These are phyloP conservation scores for Leptobrachium leishanense DNA, from an alignment of 2,113 vertebrate species.

Conservation along the genomic window DNA sequence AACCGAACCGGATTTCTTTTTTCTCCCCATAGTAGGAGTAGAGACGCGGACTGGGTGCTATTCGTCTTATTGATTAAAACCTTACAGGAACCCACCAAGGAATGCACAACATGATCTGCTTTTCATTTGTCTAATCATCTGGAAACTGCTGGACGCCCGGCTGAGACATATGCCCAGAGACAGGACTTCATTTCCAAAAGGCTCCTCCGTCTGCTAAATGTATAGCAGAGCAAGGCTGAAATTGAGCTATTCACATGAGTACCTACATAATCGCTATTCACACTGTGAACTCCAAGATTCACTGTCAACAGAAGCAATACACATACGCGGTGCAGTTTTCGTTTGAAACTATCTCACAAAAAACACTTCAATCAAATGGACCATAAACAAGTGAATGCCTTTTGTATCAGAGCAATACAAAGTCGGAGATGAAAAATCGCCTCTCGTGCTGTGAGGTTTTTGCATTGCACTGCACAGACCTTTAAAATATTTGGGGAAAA, in stretches of 20 bases:
- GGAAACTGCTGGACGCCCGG: neutral
- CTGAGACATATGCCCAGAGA: slow-evolving; percentile 8
- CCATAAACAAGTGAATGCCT: slow-evolving; percentile 30
- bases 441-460: slow-evolving; percentile 34
- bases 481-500: slow-evolving; percentile 32
- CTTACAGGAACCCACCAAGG: neutral
- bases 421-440: slow-evolving; percentile 27
- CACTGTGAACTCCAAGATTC: slow-evolving; percentile 6
- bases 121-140: slow-evolving; percentile 9
- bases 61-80: neutral
- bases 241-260: slow-evolving; percentile 19
- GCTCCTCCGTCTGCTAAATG: neutral
- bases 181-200: neutral
- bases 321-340: slow-evolving; percentile 2
- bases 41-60: neutral
- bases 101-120: slow-evolving; percentile 16
- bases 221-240: slow-evolving; percentile 6
- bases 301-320: slow-evolving; percentile 1
- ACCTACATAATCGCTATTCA: neutral
- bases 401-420: slow-evolving; percentile 33
- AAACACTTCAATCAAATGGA: slow-evolving; percentile 39
- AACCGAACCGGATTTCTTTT: neutral
- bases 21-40: neutral
- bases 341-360: slow-evolving; percentile 18
- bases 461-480: slow-evolving; percentile 36